Percentiles rank a stretch among this genome's conserved stretches.
These are phyloP conservation scores for Salvelinus fontinalis DNA, from an alignment of 2,113 vertebrate species.

Conservation along the genomic window DNA sequence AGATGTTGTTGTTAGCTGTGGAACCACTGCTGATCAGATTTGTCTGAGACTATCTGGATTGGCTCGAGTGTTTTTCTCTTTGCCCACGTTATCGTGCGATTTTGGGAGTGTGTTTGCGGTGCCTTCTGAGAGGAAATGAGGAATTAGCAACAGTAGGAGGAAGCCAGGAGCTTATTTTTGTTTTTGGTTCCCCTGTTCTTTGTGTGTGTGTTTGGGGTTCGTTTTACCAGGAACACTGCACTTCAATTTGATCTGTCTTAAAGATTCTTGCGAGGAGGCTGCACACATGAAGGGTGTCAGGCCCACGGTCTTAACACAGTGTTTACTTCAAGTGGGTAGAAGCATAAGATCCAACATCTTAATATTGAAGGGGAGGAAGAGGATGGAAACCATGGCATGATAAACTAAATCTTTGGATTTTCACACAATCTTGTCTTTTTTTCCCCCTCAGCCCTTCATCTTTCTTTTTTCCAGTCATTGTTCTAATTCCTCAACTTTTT, in stretches of 20 bases:
- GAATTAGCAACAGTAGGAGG: slow-evolving; percentile 76
- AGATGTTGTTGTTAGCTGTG: slow-evolving; percentile 59
- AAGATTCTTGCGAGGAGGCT: slow-evolving; percentile 33
- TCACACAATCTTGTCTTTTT: slow-evolving; percentile 12
- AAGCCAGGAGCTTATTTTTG: slow-evolving; percentile 72
- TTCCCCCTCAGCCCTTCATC: neutral
- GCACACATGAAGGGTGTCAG: slow-evolving; percentile 24
- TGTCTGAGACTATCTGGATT: slow-evolving; percentile 67
- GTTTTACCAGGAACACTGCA: slow-evolving; percentile 57
- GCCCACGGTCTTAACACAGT: slow-evolving; percentile 25
- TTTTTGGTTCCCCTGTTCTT: slow-evolving; percentile 56
- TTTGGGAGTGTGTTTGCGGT: slow-evolving; percentile 56
- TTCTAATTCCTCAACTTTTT: neutral
- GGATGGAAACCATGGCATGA: slow-evolving; percentile 26
- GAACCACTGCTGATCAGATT: slow-evolving; percentile 70
- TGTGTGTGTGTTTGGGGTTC: slow-evolving; percentile 46
- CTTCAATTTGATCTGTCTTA: slow-evolving; percentile 56
- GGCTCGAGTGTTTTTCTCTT: slow-evolving; percentile 56
- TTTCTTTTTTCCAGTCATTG: slow-evolving; percentile 7
- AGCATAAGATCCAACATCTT: slow-evolving; percentile 17
- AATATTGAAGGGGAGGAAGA: slow-evolving; percentile 25
- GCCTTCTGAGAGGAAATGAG: slow-evolving; percentile 76
- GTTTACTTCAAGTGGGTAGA: slow-evolving; percentile 39
- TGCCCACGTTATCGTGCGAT: slow-evolving; percentile 71
- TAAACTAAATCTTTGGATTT: slow-evolving; percentile 29